Evolutionary conservation across 2,888 invertebrate genomes (phyloP).

Genomic region (Eurytoma californica): DNA sequence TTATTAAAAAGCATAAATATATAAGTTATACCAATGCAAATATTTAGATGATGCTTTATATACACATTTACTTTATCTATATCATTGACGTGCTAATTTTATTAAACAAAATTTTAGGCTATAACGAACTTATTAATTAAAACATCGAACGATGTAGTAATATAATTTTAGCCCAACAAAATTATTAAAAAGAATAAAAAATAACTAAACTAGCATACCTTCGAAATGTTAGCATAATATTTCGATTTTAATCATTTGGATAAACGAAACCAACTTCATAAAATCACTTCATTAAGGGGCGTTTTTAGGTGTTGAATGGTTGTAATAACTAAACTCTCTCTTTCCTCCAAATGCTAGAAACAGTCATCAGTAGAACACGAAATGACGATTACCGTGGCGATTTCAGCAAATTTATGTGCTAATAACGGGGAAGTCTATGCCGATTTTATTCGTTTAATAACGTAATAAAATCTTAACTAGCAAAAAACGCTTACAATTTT

Average conservation of each 20-base stretch:
- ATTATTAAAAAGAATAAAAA: background rate
- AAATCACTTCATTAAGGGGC: conserved; percentile 67
- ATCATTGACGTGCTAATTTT: too few relatives aligned
- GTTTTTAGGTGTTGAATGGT: conserved; percentile 19
- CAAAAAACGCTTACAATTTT: background rate
- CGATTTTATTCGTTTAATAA: conserved; percentile 12
- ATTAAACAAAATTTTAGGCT: too few relatives aligned
- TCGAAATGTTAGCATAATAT: conserved; percentile 58
- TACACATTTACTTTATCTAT: too few relatives aligned
- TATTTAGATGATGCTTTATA: too few relatives aligned
- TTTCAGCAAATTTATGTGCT: conserved; percentile 28
- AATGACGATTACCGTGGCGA: conserved; percentile 21
- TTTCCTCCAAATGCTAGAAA: conserved; percentile 12
- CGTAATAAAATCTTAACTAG: background rate
- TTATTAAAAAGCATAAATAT: too few relatives aligned
- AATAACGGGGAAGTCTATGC: conserved; percentile 19
- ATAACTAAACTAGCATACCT: background rate
- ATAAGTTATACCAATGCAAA: too few relatives aligned
- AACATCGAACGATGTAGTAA: too few relatives aligned
- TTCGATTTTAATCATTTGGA: conserved; percentile 61
- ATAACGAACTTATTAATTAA: too few relatives aligned
- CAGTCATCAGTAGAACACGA: conserved; percentile 14
- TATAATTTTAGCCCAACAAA: too few relatives aligned
- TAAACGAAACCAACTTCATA: conserved; percentile 62
- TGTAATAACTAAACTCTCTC: conserved; percentile 30